Base-by-base conservation (phyloP, 2,888 invertebrate genomes). In the Hylaea fasciaria region DNA sequence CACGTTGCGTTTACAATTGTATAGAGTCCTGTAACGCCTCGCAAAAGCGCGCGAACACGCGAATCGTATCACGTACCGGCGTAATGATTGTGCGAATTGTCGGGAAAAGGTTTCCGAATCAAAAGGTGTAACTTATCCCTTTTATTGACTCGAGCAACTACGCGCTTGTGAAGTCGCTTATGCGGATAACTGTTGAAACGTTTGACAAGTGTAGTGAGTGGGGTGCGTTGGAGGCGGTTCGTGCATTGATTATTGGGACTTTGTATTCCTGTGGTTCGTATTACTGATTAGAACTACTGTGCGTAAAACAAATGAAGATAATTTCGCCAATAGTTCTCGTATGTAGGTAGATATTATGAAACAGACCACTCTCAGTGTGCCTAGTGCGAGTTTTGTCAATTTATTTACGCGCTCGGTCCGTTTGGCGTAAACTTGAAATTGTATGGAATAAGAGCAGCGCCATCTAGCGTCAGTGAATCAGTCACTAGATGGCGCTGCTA, bases 31-130 rank as follows among this genome's bases (percentile, higher is more conserved):
- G 61, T 67, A 65, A 66, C 65, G 57, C 44, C 43, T 65, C 46
- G 39, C 44, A 14, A 54, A 62, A 35, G 53, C 35, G 43, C 46
- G 37, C 44, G 48, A 13, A 32, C 41, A 57, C 50, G 41, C 39
- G 51, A 61, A 62, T 50, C 62, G 62, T 52, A 57, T 69, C 70
- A 70, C 69, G 70, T 69, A 63, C 64, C 29, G 13, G 40, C 52
- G 69, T 61, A 64, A 69, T 52, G 65, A 64, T 65, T 67, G 56
- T 62, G 51, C 59, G 65, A 64, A 66, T 58, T 57, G 67, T 62
- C 58, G 51, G 28, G 40, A 14, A 55, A 60, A 49, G 51, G 53
- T 43, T 50, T 44, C 32, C 45, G 52, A 68, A 62, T 64, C 65
- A 64, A 60, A 64, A 61, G 57, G 54, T 52, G 43, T 59, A 58